These are phyloP conservation scores for Synanthedon andrenaeformis DNA, from an alignment of 2,888 invertebrate species.

Conservation along the genomic window DNA sequence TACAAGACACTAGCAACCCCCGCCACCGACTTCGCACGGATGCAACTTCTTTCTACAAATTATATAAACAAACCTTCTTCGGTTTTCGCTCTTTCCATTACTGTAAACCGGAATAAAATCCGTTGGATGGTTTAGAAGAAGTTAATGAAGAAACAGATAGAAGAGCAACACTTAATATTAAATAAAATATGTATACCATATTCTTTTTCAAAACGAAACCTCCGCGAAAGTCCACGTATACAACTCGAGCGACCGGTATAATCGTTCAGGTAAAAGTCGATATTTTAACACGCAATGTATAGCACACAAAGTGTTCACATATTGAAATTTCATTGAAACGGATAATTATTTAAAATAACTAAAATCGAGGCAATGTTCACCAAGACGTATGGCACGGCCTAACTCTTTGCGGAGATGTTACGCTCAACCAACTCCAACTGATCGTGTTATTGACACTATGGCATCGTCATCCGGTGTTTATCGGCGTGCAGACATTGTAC, in stretches of 20 bases:
- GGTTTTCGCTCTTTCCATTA: too few species aligned
- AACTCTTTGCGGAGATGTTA: background rate
- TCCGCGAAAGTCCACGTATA: slow-evolving; percentile 18
- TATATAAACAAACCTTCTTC: too few species aligned
- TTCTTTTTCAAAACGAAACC: slow-evolving; percentile 23
- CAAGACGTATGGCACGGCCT: too few species aligned
- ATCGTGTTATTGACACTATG: background rate
- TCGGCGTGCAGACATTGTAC: slow-evolving; percentile 36
- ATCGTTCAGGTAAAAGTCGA: slow-evolving; percentile 18
- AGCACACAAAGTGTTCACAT: slow-evolving; percentile 18
- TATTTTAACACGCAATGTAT: slow-evolving; percentile 21
- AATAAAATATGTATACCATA: slow-evolving; percentile 17
- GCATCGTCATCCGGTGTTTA: slow-evolving; percentile 47
- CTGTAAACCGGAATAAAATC: too few species aligned
- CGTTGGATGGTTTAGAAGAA: too few species aligned
- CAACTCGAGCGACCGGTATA: slow-evolving; percentile 12
- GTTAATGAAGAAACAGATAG: too few species aligned
- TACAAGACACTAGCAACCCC: too few species aligned
- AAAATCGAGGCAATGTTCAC: too few species aligned
- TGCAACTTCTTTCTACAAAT: too few species aligned
- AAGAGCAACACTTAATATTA: too few species aligned
- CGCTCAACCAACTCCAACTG: background rate
- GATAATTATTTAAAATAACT: too few species aligned
- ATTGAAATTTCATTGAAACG: slow-evolving; percentile 15
- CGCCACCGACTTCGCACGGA: too few species aligned